Conservation (phyloP, 2,113 vertebrate genomes). For the Lathamus discolor region DNA sequence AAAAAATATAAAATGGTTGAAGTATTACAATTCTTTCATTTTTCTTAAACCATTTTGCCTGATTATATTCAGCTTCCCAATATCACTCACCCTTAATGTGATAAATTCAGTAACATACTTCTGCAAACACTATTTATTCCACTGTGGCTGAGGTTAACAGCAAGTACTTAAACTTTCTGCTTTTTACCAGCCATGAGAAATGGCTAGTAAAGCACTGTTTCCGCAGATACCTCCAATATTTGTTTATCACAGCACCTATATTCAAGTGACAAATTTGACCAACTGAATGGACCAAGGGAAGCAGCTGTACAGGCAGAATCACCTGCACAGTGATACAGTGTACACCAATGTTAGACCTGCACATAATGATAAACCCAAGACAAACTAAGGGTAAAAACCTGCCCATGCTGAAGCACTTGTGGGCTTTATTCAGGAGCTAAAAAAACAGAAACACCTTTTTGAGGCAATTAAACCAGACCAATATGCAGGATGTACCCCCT, state of each 20-base stretch:
- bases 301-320: neutral
- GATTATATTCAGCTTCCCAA: neutral
- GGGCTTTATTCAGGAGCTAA: neutral
- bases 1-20: neutral
- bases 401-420: neutral
- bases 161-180: neutral
- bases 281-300: neutral
- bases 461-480: neutral
- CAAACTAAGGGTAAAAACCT: neutral
- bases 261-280: neutral
- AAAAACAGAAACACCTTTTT: neutral
- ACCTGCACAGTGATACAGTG: neutral
- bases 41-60: neutral
- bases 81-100: accelerated
- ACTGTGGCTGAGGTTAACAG: neutral
- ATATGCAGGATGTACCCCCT: neutral
- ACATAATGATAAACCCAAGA: neutral
- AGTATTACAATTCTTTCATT: neutral
- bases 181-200: neutral
- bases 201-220: neutral
- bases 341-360: neutral
- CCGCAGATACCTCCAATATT: neutral
- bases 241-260: neutral
- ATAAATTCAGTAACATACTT: neutral
- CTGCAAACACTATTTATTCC: neutral